Conservation (phyloP, 2,888 invertebrate species). For the Antheraea assamensis region DNA sequence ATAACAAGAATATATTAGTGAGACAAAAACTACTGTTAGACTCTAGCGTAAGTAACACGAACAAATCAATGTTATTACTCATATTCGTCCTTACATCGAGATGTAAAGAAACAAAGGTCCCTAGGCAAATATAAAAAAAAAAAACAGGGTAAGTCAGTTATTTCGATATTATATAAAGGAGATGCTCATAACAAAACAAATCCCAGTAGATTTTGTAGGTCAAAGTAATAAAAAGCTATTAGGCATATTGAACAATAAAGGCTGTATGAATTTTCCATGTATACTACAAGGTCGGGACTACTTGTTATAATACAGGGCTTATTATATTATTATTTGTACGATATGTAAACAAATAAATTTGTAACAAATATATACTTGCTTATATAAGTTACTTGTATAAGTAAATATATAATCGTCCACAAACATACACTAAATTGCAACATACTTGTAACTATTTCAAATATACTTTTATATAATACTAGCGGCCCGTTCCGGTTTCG, state of each 20-base stretch:
- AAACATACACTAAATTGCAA: not conserved
- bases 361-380: too few relatives aligned
- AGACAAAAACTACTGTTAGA: too few relatives aligned
- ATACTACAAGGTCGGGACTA: conserved; percentile 18
- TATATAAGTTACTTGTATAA: too few relatives aligned
- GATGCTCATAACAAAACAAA: conserved; percentile 22
- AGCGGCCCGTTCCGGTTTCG: too few relatives aligned
- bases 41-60: too few relatives aligned
- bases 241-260: conserved; percentile 24
- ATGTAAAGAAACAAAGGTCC: conserved; percentile 19
- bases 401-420: not conserved
- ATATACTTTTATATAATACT: too few relatives aligned
- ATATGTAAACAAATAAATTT: not conserved
- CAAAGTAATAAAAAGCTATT: conserved; percentile 23
- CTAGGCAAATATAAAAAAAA: conserved; percentile 17
- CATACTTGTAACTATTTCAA: too few relatives aligned
- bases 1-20: too few relatives aligned
- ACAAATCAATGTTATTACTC: too few relatives aligned
- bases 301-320: conserved; percentile 6
- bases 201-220: conserved; percentile 23
- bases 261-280: conserved; percentile 20
- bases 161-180: conserved; percentile 20
- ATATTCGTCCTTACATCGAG: not conserved
- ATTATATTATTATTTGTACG: conserved; percentile 9
- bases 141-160: conserved; percentile 18